These are phyloP conservation scores for Talpa occidentalis DNA, from an alignment of 2,113 vertebrate genomes.

Conservation along the genomic window DNA sequence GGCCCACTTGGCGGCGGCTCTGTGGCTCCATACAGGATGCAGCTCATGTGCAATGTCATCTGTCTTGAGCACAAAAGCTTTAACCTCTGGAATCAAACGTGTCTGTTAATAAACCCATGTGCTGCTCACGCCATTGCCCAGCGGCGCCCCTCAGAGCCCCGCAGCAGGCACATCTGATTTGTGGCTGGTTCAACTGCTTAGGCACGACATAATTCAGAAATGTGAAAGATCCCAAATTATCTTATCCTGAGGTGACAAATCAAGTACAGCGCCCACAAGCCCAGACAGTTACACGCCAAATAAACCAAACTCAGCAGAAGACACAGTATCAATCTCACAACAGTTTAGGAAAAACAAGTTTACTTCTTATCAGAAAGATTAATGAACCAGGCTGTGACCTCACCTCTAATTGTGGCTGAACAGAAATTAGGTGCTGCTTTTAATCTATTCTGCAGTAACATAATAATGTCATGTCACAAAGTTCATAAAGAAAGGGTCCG, in stretches of 20 bases:
- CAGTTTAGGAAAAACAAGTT: conserved; percentile 59
- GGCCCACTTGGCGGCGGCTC: neutral
- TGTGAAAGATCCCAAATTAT: conserved; percentile 78
- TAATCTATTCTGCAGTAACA: conserved; percentile 66
- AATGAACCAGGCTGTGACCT: conserved; percentile 66
- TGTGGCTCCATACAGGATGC: neutral
- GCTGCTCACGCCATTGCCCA: neutral
- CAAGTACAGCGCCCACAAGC: conserved; percentile 58
- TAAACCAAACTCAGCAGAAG: conserved; percentile 35
- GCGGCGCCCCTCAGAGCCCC: neutral
- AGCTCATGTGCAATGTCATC: neutral
- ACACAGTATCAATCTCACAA: conserved; percentile 21
- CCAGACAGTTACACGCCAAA: conserved; percentile 60
- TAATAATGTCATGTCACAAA: conserved; percentile 60
- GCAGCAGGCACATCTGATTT: neutral
- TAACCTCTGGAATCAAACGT: conserved; percentile 62
- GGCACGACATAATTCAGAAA: conserved; percentile 66
- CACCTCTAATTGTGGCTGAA: conserved; percentile 69
- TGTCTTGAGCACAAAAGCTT: conserved; percentile 46
- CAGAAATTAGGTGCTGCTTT: conserved; percentile 76
- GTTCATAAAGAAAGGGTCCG: conserved; percentile 62
- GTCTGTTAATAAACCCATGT: conserved; percentile 57
- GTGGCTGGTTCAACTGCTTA: conserved; percentile 71
- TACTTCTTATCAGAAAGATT: conserved; percentile 74
- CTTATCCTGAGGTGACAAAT: conserved; percentile 68